Conservation (phyloP, 2,113 vertebrate genomes). For the Heterotilapia buettikoferi region DNA sequence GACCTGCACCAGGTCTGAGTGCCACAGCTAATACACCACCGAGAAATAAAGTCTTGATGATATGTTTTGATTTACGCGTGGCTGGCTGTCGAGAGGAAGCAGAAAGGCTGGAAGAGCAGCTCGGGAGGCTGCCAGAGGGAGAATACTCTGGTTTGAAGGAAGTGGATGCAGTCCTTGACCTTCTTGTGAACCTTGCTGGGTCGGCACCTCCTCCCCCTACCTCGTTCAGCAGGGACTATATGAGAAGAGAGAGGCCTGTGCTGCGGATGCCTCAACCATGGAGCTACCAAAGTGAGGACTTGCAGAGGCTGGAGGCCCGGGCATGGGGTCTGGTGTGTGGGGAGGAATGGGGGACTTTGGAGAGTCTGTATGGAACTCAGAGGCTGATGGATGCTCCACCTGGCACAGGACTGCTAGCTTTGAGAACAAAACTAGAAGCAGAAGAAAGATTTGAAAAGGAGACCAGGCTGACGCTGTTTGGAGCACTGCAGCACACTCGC, state of each 20-base stretch:
- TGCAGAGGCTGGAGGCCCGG: constrained; percentile 81
- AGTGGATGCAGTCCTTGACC: constrained; percentile 78
- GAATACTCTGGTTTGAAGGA: constrained; percentile 65
- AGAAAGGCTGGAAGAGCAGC: constrained; percentile 82
- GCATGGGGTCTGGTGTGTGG: constrained; percentile 75
- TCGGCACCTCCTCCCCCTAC: constrained; percentile 76
- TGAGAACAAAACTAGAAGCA: constrained; percentile 58
- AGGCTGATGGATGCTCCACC: constrained; percentile 84
- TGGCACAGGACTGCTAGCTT: constrained; percentile 79
- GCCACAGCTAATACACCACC: constrained; percentile 68
- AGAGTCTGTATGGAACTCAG: constrained; percentile 71
- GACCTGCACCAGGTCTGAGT: background rate
- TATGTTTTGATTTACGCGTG: constrained; percentile 89
- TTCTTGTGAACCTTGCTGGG: constrained; percentile 86
- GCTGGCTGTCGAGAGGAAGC: constrained; percentile 82
- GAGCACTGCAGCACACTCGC: constrained; percentile 87
- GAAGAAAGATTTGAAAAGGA: constrained; percentile 88
- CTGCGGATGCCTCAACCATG: constrained; percentile 75
- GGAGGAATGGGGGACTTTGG: constrained; percentile 77
- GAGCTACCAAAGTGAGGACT: constrained; percentile 83
- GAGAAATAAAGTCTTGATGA: constrained; percentile 89
- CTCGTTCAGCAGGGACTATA: constrained; percentile 80
- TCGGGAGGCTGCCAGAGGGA: constrained; percentile 71
- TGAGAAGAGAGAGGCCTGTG: constrained; percentile 77
- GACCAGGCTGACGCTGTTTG: constrained; percentile 85